Conservation (phyloP, 2,797 vertebrate species). For the Merluccius polli region DNA sequence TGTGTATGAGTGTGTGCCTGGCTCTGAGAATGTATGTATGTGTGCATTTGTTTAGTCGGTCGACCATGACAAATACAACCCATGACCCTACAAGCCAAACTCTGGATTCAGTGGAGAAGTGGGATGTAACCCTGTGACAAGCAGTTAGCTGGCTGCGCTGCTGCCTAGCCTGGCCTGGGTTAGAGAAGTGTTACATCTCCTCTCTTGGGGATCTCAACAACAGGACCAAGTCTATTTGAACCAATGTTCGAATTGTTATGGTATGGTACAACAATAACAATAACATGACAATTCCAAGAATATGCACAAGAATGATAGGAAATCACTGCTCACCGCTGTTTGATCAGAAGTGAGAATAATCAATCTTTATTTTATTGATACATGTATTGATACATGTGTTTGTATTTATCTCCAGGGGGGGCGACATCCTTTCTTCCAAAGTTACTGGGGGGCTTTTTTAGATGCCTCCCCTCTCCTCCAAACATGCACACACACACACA, state of each 20-base stretch:
- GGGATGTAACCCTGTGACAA: background rate
- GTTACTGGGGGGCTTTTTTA: background rate
- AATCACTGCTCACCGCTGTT: background rate
- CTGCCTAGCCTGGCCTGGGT: too few relatives aligned
- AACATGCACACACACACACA: background rate
- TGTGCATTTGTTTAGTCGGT: constrained; percentile 30
- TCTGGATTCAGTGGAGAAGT: background rate
- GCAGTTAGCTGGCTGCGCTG: too few relatives aligned
- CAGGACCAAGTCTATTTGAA: too few relatives aligned
- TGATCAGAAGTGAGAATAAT: too few relatives aligned
- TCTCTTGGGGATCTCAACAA: too few relatives aligned
- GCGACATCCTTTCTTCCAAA: too few relatives aligned
- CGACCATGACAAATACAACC: background rate
- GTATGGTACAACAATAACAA: background rate
- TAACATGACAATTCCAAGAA: background rate
- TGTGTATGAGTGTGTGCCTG: constrained; percentile 5
- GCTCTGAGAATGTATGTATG: background rate
- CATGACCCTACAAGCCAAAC: constrained; percentile 24
- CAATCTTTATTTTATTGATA: background rate
- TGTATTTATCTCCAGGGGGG: background rate
- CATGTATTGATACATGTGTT: background rate
- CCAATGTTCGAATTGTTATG: background rate
- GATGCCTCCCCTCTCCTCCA: background rate
- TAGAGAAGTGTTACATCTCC: too few relatives aligned
- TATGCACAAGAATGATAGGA: background rate